A percentile compares a stretch with the other conserved stretches of the same genome.
Evolutionary conservation across 2,888 invertebrate species (phyloP).

Genomic region (Macaria notata): DNA sequence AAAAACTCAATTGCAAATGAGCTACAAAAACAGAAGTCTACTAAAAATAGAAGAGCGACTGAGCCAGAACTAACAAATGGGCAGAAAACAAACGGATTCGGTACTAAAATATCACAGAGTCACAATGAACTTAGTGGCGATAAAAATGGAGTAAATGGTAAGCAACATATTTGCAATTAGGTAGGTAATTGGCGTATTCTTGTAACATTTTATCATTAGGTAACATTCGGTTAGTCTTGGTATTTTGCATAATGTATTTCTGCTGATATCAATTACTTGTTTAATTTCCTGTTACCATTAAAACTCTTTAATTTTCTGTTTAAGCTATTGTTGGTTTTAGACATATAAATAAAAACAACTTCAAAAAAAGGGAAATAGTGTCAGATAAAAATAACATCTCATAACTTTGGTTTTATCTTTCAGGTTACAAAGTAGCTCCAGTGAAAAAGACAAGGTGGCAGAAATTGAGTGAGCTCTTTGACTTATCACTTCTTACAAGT

Average conservation of each 20-base stretch:
- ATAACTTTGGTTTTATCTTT: conserved; percentile 29
- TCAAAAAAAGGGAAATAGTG: too few species aligned
- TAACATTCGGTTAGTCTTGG: too few species aligned
- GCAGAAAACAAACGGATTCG: conserved; percentile 34
- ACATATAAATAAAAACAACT: too few species aligned
- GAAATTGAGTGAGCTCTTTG: conserved; percentile 78
- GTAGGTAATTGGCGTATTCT: too few species aligned
- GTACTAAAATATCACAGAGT: conserved; percentile 46
- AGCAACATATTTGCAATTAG: conserved; percentile 9
- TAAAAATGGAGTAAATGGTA: conserved; percentile 48
- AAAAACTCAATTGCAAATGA: conserved; percentile 51
- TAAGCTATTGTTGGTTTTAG: too few species aligned
- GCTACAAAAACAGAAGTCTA: conserved; percentile 33
- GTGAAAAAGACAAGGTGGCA: conserved; percentile 44
- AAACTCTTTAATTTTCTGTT: too few species aligned
- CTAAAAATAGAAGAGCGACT: conserved; percentile 37
- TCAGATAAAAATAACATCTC: too few species aligned
- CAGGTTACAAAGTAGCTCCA: conserved; percentile 38
- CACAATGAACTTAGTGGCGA: conserved; percentile 48
- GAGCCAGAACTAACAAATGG: conserved; percentile 38
- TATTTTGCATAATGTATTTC: too few species aligned
- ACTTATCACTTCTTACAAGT: conserved; percentile 84
- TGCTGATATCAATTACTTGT: too few species aligned
- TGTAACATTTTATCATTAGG: too few species aligned
- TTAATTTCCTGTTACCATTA: too few species aligned